A percentile compares a stretch with the other conserved stretches of the same genome.
phyloP scores from a whole-genome alignment of 2,797 vertebrate genomes.

The Platalea minor region DNA sequence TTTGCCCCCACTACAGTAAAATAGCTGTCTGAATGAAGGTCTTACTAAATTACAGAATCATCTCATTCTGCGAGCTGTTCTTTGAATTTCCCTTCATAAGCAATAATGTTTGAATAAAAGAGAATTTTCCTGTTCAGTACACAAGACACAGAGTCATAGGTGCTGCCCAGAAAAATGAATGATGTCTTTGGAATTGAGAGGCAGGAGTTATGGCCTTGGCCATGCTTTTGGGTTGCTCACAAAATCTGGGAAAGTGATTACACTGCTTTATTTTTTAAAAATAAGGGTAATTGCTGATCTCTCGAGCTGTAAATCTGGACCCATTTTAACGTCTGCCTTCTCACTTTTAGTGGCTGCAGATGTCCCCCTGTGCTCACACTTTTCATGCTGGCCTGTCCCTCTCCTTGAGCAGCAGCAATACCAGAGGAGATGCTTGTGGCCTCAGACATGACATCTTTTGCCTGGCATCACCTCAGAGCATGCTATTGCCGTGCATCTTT shows the following conservation, averaged over 20 bases:
- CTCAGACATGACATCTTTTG: background rate
- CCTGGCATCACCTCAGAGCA: background rate
- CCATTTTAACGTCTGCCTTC: background rate
- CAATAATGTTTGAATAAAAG: background rate
- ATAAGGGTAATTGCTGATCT: background rate
- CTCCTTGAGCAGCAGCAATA: background rate
- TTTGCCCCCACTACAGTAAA: background rate
- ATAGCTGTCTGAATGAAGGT: background rate
- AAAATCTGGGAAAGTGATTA: background rate
- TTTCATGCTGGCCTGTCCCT: background rate
- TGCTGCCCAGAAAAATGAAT: background rate
- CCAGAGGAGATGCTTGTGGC: background rate
- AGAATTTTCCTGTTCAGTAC: background rate
- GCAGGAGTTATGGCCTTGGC: background rate
- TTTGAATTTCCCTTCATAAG: background rate
- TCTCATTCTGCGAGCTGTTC: background rate
- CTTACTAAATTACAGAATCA: background rate
- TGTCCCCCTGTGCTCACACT: background rate
- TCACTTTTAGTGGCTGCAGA: background rate
- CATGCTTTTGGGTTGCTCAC: background rate
- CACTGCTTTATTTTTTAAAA: background rate
- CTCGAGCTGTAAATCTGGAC: background rate
- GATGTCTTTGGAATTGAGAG: background rate
- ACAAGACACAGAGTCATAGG: background rate
- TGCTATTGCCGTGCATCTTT: background rate